Evolutionary conservation across 2,888 invertebrate species (phyloP), one percentile per base, ranked within the genome.

Genomic region (Dicroscelio sp.): DNA sequence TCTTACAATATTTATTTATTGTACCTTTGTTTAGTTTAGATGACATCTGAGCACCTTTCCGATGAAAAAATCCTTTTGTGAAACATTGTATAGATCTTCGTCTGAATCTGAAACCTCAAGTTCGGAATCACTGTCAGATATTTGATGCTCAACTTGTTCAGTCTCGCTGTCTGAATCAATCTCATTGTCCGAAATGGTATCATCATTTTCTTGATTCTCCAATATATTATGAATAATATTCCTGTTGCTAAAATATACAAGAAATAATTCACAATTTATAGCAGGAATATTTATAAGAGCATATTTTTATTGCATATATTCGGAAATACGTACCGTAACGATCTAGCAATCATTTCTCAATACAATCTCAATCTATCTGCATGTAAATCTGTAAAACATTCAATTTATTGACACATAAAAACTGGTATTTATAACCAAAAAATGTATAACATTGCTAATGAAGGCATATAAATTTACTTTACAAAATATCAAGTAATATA

Each of bases 31-130:
- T 48, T 63, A 31, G 63, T 31, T 10, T 31, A n/a, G n/a, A n/a
- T n/a, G n/a, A n/a, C n/a, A n/a, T n/a, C n/a, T n/a, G n/a, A n/a
- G n/a, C n/a, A n/a, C 63, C 31, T 63, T 63, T 20, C 63, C 63
- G 31, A 63, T 30, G 23, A 63, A 63, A 63, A 63, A 30, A 12
- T 63, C 63, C 2, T 58, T 14, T 23, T 25, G 58, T 4, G 20
- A 14, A 14, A n/a, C 12, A 17, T 43, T 10, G 25, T 25, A 43
- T n/a, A 17, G 23, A 35, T 6, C 60, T 60, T 60, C 60, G 8
- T 60, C 60, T 30, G 60, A 60, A 30, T 60, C 60, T 10, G 60
- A 60, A 27, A 60, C 60, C 60, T 60, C 60, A 30, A 30, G 60
- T 60, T 60, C 60, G 30, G 60, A 60, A 30, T 60, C 60, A 27